Conservation (phyloP, 2,888 invertebrate species). For the Tachina grossa region DNA sequence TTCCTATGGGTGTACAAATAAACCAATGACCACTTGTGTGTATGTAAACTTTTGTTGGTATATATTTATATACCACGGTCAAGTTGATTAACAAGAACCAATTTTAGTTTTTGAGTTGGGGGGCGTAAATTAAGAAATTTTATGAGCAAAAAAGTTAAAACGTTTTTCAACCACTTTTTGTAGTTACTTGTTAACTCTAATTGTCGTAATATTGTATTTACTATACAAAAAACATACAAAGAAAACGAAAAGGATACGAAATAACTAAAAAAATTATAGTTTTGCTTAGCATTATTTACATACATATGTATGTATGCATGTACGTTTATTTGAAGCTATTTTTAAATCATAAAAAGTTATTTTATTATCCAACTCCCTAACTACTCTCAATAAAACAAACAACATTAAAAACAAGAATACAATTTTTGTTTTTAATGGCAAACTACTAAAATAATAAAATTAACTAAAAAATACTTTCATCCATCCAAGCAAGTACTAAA, state of each 20-base stretch:
- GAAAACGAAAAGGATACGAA: slow-evolving; percentile 12
- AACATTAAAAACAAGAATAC: no score
- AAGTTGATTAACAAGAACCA: slow-evolving; percentile 56
- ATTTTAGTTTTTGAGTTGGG: slow-evolving; percentile 18
- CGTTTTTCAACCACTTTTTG: slow-evolving; percentile 15
- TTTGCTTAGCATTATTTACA: slow-evolving; percentile 25
- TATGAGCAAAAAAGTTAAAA: slow-evolving; percentile 41
- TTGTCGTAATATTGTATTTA: slow-evolving; percentile 4
- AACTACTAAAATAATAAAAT: slow-evolving; percentile 23
- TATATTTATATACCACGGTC: slow-evolving; percentile 11
- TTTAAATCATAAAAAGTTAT: slow-evolving; percentile 5
- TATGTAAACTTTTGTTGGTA: no score
- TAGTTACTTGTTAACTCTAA: slow-evolving; percentile 30
- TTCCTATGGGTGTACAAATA: not conserved
- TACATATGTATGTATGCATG: not conserved
- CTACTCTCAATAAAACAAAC: not conserved
- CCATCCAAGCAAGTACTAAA: not conserved
- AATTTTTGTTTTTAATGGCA: not conserved
- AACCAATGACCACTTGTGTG: not conserved
- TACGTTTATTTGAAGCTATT: not conserved
- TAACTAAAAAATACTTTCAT: slow-evolving; percentile 30
- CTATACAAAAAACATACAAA: not conserved
- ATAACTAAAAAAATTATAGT: slow-evolving; percentile 51
- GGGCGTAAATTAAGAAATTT: slow-evolving; percentile 57
- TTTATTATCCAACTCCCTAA: slow-evolving; percentile 1